Base-by-base conservation (phyloP, 2,797 vertebrate species). In the Anguilla megastoma region DNA sequence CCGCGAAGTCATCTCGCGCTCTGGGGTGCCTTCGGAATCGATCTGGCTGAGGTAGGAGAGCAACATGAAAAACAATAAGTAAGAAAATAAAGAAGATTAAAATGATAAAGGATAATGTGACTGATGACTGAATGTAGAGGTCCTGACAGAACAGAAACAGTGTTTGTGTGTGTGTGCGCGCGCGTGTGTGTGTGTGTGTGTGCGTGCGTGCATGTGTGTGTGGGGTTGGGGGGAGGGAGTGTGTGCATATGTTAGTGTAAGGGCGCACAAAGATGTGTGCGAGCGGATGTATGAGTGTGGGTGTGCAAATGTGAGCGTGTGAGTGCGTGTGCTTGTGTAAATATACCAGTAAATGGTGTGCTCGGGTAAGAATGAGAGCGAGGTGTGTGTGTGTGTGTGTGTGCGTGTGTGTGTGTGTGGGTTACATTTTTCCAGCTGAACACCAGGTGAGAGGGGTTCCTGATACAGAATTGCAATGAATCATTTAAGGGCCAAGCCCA, bases 1-100 rank as follows among this genome's bases (percentile, higher is more conserved):
- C 92, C 10, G 96, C 95, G 93, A 96, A 96, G 86, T 95, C 96
- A 56, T 98, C 98, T 90, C 96, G 94, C 36, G 95, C 96, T 89
- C 94, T 96, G 66, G 95, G 94, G 90, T 94, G 95, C 88, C 97
- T 91, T 93, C 96, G 96, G 92, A 97, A 97, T 93, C 85, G 97
- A 93, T 97, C 96, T 93, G 96, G 97, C 98, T 99, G 95, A 92
- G 60, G 93, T 85, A 90, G 86, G 3, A 91, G 8, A 91, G 92
- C 12, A 87, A 56, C 10, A 1, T 87, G 9, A 69, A 33, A 33
- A 86, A 50, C 8, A 63, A 24, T 6, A 48, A 24, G n/a, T 79
- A 12, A 27, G 86, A 58, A 56, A 45, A 45, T 2, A 7, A 7
- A 58, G 30, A 60, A 41, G 56, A 85, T 36, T n/a, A 63, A 63